Conservation (phyloP, 2,113 vertebrate genomes). For the Stigmatopora nigra region DNA sequence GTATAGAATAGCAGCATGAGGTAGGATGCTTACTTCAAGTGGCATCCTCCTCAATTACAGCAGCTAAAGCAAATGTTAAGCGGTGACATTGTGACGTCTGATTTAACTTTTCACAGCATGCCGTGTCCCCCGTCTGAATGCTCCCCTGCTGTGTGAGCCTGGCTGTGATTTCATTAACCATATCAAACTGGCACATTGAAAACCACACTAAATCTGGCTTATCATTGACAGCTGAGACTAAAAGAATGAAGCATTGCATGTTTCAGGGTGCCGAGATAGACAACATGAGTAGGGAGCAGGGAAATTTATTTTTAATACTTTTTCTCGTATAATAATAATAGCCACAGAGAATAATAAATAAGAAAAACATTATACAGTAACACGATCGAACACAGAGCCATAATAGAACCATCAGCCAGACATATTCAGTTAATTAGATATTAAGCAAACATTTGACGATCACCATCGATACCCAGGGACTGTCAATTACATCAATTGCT, state of each 20-base stretch:
- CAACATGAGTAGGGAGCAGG: too few species aligned
- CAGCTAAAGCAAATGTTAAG: slow-evolving; percentile 26
- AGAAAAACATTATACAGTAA: slow-evolving; percentile 52
- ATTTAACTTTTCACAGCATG: slow-evolving; percentile 39
- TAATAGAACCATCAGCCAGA: slow-evolving; percentile 59
- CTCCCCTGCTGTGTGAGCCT: slow-evolving; percentile 15
- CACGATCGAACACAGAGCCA: slow-evolving; percentile 43
- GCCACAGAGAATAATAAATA: too few species aligned
- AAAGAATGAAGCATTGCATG: slow-evolving; percentile 47
- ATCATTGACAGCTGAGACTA: slow-evolving; percentile 52
- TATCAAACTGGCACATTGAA: slow-evolving; percentile 30
- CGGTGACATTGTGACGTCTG: slow-evolving; percentile 28
- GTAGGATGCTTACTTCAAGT: slow-evolving; percentile 21
- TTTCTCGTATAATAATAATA: too few species aligned
- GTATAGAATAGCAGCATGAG: slow-evolving; percentile 10
- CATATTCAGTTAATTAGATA: slow-evolving; percentile 27
- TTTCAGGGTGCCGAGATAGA: slow-evolving; percentile 47
- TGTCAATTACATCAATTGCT: not conserved
- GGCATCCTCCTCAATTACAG: slow-evolving; percentile 33
- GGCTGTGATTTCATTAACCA: slow-evolving; percentile 32
- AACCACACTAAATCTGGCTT: slow-evolving; percentile 36
- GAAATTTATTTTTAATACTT: too few species aligned
- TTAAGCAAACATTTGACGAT: slow-evolving; percentile 58
- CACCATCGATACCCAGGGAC: slow-evolving; percentile 50
- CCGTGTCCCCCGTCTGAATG: slow-evolving; percentile 19